These are phyloP conservation scores for Drosophila albomicans DNA, from an alignment of 1,140 invertebrate species.

Conservation along the genomic window DNA sequence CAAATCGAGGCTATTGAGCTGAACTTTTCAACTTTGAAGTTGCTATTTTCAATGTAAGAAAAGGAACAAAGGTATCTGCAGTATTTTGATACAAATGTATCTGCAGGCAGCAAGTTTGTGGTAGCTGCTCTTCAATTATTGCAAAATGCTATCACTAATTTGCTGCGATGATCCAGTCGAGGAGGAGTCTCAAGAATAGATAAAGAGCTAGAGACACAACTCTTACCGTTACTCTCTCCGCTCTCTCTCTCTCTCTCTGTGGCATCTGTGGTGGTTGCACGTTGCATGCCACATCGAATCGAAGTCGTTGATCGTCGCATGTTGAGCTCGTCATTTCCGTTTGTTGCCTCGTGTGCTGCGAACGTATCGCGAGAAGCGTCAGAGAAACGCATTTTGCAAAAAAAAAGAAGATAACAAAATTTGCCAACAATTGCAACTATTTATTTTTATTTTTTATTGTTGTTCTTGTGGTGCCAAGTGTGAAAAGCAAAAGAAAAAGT, in stretches of 20 bases:
- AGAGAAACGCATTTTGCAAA: no score
- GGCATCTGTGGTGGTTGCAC: slow-evolving; percentile 26
- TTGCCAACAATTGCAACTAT: not conserved
- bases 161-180: not conserved
- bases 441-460: slow-evolving; percentile 20
- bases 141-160: not conserved
- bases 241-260: not conserved
- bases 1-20: no score
- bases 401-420: not conserved
- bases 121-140: not conserved
- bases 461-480: not conserved
- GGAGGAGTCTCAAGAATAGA: not conserved
- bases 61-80: no score
- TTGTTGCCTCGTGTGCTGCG: slow-evolving; percentile 68
- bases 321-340: slow-evolving; percentile 66
- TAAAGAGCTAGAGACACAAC: not conserved
- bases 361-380: slow-evolving; percentile 36
- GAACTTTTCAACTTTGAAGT: no score
- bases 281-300: slow-evolving; percentile 38
- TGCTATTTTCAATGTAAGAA: no score
- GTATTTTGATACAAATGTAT: no score
- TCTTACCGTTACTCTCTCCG: not conserved
- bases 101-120: no score
- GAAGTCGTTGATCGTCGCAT: slow-evolving; percentile 28
- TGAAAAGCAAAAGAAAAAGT: no score